Conservation (phyloP, 2,113 vertebrate genomes). For the Collichthys lucidus region DNA sequence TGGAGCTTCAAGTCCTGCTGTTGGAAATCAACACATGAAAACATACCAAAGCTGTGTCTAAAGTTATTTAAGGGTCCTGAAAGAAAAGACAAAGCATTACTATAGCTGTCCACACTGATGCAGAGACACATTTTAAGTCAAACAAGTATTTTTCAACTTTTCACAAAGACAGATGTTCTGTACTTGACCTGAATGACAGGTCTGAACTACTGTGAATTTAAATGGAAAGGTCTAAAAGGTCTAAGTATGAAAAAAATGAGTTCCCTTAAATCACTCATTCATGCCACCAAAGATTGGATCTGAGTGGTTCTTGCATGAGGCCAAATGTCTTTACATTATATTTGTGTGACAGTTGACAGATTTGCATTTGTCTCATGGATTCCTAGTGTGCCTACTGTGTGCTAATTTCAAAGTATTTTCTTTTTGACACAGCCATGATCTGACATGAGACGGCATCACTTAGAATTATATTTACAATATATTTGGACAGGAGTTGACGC, state of each 20-base stretch:
- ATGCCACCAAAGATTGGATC: neutral
- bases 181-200: neutral
- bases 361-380: neutral
- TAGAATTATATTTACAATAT: neutral
- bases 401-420: constrained; percentile 10
- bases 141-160: neutral
- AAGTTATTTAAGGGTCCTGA: too few relatives aligned
- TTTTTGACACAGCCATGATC: constrained; percentile 3
- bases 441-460: constrained; percentile 3
- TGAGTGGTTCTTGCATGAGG: neutral
- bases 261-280: neutral
- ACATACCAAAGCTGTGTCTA: neutral
- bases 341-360: neutral
- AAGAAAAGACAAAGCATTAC: neutral
- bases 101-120: neutral
- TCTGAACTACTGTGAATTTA: neutral
- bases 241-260: neutral
- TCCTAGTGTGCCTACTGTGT: neutral
- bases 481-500: constrained; percentile 18
- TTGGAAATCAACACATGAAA: neutral
- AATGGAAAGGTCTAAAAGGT: neutral
- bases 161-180: neutral
- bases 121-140: neutral
- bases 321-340: neutral
- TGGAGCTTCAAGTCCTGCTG: neutral